Base-by-base conservation (phyloP, 2,888 invertebrate genomes). In the Meteorus colon region DNA sequence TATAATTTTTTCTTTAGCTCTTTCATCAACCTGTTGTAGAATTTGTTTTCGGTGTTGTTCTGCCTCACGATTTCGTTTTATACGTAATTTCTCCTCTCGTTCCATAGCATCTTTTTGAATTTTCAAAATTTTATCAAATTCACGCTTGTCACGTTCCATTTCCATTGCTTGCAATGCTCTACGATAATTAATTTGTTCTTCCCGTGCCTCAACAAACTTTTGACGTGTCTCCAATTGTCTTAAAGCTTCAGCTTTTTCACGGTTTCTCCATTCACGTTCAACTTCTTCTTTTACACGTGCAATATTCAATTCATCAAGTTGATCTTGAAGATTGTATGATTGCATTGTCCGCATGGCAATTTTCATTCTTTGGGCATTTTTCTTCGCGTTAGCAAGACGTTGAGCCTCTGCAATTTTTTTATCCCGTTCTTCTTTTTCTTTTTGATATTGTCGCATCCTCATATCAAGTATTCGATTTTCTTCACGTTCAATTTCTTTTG, bases 21-120 rank as follows among this genome's bases (percentile, higher is more conserved):
- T 95, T 79, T 94, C 92, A 83, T 94, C 93, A 67, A 95, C 90
- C 89, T 94, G 94, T 81, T 92, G 92, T 87, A 95, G 91, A 68
- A 95, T 92, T 82, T 92, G 93, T 76, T 91, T 92, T 1, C 94
- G 91, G 81, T 94, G 93, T 29, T 90, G 86, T 62, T 92, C 90
- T 0, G 92, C 88, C 60, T 91, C 90, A 0, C 91, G 85, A 29
- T 84, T 86, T 74, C 89, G 89, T 75, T 86, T 84, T 27, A 87
- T 85, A 24, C 84, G 84, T 78, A 90, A 91, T 88, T 91, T 89
- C 81, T 92, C 90, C 84, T 92, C 92, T 69, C 90, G 91, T 3
- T 83, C 86, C 8, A 92, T 84, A 75, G 90, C 91, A 84, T 92
- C 91, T 78, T 91, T 92, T 80, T 93, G 93, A 82, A 91, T 90